Conservation (phyloP, 2,113 vertebrate species). For the Amblyornis subalaris region DNA sequence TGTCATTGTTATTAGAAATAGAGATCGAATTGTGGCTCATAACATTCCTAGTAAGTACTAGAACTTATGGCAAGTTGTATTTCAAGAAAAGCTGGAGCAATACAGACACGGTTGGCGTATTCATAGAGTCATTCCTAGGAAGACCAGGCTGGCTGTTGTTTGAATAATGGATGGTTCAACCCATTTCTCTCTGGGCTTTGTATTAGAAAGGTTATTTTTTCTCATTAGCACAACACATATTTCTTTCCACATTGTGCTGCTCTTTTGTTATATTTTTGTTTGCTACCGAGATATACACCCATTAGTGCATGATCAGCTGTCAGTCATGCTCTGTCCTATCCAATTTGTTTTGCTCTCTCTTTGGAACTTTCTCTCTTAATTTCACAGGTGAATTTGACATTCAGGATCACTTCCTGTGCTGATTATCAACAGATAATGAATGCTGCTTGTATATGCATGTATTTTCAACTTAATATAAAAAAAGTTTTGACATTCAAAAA, state of each 20-base stretch:
- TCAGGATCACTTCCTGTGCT: background rate
- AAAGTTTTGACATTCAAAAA: conserved; percentile 30
- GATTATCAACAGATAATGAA: conserved; percentile 10
- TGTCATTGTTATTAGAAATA: background rate
- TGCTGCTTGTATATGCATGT: background rate
- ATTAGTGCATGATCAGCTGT: background rate
- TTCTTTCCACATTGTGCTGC: background rate
- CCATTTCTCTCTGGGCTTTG: background rate
- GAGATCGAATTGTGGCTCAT: background rate
- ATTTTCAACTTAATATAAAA: conserved; percentile 11
- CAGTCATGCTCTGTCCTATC: background rate
- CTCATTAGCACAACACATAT: background rate
- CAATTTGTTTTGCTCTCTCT: background rate
- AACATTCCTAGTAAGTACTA: background rate
- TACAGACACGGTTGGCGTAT: background rate
- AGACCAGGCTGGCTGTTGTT: background rate
- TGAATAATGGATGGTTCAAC: background rate
- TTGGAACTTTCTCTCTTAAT: background rate
- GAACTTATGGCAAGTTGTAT: background rate
- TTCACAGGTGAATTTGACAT: conserved; percentile 3
- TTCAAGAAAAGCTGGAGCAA: background rate
- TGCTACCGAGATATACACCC: background rate
- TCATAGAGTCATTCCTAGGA: background rate
- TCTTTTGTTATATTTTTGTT: background rate
- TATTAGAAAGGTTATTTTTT: background rate